Base-by-base conservation (phyloP, 2,797 vertebrate genomes). In the Propithecus deckenii region DNA sequence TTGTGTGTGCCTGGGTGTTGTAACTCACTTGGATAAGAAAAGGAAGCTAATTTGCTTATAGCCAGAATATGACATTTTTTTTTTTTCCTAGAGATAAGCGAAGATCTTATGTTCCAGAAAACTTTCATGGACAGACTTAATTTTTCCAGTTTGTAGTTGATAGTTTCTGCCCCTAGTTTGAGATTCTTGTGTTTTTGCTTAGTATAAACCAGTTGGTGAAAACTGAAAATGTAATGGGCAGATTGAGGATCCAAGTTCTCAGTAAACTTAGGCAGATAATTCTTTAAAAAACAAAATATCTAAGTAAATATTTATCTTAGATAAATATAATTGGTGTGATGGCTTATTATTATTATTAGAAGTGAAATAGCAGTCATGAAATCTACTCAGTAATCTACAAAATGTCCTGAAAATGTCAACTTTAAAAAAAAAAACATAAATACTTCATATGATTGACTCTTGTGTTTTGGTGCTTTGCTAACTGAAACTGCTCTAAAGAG, bases 201-300 rank as follows among this genome's bases (percentile, higher is more conserved):
- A 55, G 25, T 65, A 72, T 18, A 96, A 94, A 92, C 59, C 15
- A 88, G 89, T 89, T 30, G 55, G 20, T 76, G 48, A 76, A 95
- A 93, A 95, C 14, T 93, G n/a, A 15, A 90, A 74, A 75, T 86
- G 48, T 48, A 87, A 91, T 12, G 28, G 25, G 13, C 23, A 79
- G 8, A 52, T 61, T 67, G 9, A 20, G 25, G 76, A 89, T 61
- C 38, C 25, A 81, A 32, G 4, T 85, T 89, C 84, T 91, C 46
- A 91, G 86, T 91, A 89, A 65, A 79, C 30, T 81, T 80, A 89
- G 59, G 43, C 78, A 89, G 59, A 89, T 93, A 93, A 67, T 80
- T 80, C 25, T 81, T 93, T 83, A 46, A 67, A 86, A 67, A 83
- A 88, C 80, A 86, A 50, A 43, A 52, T 59, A 93, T 81, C 41